These are phyloP conservation scores for Varecia variegata DNA, from an alignment of 2,797 vertebrate genomes.

Conservation along the genomic window DNA sequence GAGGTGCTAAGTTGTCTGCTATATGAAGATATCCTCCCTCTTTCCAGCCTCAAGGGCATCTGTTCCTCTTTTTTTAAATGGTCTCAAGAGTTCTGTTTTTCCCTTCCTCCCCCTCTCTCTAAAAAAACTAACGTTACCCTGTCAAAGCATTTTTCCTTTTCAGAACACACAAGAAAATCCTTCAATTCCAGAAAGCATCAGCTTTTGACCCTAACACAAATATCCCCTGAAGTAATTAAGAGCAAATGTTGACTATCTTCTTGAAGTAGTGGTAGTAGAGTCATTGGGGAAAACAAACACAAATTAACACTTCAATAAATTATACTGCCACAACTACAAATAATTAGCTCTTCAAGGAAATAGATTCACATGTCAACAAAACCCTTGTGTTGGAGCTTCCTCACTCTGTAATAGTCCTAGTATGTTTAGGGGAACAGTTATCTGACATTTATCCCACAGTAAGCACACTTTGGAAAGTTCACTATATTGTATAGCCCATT, in stretches of 20 bases:
- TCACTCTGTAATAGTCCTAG: background rate
- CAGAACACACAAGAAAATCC: background rate
- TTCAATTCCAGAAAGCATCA: background rate
- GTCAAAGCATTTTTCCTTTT: background rate
- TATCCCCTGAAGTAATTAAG: background rate
- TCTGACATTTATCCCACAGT: background rate
- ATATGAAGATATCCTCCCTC: background rate
- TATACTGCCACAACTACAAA: background rate
- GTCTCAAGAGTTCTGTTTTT: background rate
- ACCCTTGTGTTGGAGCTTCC: background rate
- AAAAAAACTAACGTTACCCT: background rate
- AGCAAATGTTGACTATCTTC: background rate
- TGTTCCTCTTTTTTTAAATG: background rate
- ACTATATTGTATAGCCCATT: background rate
- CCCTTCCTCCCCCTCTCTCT: background rate
- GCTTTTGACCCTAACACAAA: background rate
- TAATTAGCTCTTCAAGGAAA: constrained; percentile 34
- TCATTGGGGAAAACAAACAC: background rate
- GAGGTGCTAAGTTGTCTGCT: background rate
- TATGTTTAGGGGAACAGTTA: background rate
- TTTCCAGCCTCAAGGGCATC: background rate
- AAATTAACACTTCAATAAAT: background rate
- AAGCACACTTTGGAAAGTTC: background rate
- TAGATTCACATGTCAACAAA: background rate
- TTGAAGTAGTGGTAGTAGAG: background rate